Evolutionary conservation across 2,113 vertebrate species (phyloP).

Genomic region (Anas platyrhynchos): DNA sequence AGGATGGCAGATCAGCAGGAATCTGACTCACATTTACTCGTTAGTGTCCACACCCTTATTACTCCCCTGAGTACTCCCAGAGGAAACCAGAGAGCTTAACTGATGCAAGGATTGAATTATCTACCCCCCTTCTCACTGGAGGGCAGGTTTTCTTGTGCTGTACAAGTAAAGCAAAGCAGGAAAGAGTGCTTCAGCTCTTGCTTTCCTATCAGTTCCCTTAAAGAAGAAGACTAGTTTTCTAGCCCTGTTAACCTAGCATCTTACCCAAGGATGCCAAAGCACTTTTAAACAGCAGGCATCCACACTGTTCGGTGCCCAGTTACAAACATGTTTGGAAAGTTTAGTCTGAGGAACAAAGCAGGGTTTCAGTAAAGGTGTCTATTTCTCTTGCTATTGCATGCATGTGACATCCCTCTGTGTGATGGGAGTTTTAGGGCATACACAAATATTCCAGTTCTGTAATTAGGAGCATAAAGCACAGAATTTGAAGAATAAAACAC

Average conservation of each 20-base stretch:
- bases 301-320: background rate
- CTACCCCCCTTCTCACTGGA: background rate
- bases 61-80: background rate
- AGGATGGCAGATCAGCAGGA: background rate
- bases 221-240: background rate
- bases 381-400: background rate
- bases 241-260: background rate
- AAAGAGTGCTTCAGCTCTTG: background rate
- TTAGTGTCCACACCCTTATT: background rate
- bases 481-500: background rate
- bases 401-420: background rate
- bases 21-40: background rate
- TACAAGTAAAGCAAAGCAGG: background rate
- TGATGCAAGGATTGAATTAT: background rate
- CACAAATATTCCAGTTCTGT: background rate
- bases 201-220: background rate
- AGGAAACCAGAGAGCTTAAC: background rate
- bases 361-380: background rate
- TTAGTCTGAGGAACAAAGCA: background rate
- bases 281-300: background rate
- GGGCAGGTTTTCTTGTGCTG: background rate
- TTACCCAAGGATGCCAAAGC: background rate
- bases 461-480: background rate
- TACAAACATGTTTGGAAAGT: background rate
- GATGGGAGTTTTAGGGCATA: background rate